phyloP scores from a whole-genome alignment of 2,797 vertebrate genomes.

The Acanthurus lineatus region DNA sequence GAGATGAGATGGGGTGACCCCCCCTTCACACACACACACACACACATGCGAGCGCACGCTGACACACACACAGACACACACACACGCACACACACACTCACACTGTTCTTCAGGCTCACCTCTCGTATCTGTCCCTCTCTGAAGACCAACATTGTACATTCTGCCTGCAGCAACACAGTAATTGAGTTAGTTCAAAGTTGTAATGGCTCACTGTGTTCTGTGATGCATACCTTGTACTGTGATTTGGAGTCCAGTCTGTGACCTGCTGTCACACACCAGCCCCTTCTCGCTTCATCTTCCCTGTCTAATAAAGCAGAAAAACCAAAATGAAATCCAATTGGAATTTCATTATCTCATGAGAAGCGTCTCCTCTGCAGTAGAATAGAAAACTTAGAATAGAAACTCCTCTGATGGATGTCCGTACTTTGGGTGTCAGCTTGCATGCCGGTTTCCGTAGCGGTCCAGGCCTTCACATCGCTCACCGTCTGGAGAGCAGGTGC shows the following conservation, averaged over 20 bases:
- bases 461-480: background rate
- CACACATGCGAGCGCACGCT: too few species aligned
- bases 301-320: slow-evolving; percentile 34
- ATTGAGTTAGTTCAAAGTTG: slow-evolving; percentile 54
- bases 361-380: slow-evolving; percentile 13
- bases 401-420: slow-evolving; percentile 21
- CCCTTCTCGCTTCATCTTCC: slow-evolving; percentile 12
- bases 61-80: too few species aligned
- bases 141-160: slow-evolving; percentile 25
- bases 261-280: slow-evolving; percentile 35
- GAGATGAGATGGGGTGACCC: too few species aligned
- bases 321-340: slow-evolving; percentile 27
- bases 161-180: slow-evolving; percentile 42
- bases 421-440: background rate
- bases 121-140: slow-evolving; percentile 30
- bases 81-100: background rate
- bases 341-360: slow-evolving; percentile 26
- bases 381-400: slow-evolving; percentile 17
- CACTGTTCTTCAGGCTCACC: background rate
- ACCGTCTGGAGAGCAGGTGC: slow-evolving; percentile 10
- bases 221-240: slow-evolving; percentile 25
- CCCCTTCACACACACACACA: too few species aligned
- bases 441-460: background rate
- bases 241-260: slow-evolving; percentile 24
- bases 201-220: slow-evolving; percentile 26